Percentiles rank a stretch among this genome's conserved stretches.
Evolutionary conservation across 2,113 vertebrate genomes (phyloP).

Genomic region (Pelecanoides urinatrix): DNA sequence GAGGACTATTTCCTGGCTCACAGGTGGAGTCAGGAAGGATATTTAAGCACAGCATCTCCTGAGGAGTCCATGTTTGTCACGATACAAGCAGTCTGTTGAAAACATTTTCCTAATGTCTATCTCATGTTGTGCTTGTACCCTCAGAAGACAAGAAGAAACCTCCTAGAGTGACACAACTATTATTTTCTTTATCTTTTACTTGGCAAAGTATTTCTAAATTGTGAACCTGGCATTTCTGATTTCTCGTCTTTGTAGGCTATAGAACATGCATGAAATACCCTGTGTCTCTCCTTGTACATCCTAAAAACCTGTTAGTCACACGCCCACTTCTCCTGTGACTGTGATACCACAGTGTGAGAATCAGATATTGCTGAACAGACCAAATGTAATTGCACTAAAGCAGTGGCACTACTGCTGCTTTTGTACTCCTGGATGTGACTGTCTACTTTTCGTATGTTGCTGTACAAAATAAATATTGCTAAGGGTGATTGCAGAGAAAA

Average conservation of each 20-base stretch:
- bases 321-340: background rate
- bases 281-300: background rate
- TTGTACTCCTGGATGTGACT: background rate
- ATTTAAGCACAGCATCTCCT: background rate
- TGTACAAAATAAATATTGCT: background rate
- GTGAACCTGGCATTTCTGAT: background rate
- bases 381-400: background rate
- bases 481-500: background rate
- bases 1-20: background rate
- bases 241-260: background rate
- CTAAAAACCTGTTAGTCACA: background rate
- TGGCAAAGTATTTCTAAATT: background rate
- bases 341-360: background rate
- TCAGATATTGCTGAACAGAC: background rate
- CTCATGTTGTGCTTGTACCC: background rate
- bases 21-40: background rate
- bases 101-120: background rate
- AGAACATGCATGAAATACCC: background rate
- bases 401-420: background rate
- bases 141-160: background rate
- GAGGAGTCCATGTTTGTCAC: background rate
- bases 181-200: background rate
- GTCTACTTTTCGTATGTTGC: background rate
- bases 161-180: background rate
- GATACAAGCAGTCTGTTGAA: background rate